These are phyloP conservation scores for Psammodynastes pulverulentus DNA, from an alignment of 2,113 vertebrate species.

Conservation along the genomic window DNA sequence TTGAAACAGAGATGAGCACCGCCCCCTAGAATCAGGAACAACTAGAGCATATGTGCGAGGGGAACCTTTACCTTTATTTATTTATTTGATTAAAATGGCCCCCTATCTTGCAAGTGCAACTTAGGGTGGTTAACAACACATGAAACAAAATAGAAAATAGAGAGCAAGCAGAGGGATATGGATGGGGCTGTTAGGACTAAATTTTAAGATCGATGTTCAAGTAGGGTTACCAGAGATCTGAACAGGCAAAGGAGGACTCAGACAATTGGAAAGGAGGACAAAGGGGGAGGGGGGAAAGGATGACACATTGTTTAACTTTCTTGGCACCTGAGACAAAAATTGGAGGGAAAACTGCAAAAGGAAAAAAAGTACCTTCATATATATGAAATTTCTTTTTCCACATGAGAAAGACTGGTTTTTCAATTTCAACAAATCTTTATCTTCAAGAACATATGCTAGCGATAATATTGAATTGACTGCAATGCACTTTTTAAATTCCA, in stretches of 20 bases:
- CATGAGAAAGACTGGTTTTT: not conserved
- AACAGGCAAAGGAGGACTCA: not conserved
- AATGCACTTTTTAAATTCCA: not conserved
- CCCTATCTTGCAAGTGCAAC: not conserved
- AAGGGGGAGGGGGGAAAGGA: not conserved
- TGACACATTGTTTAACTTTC: not conserved
- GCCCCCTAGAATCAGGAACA: no score
- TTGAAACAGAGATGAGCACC: no score
- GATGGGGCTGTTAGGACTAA: not conserved
- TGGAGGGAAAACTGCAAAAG: not conserved
- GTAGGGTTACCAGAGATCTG: not conserved
- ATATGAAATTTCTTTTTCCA: not conserved
- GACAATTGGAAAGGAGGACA: not conserved
- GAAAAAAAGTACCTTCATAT: not conserved
- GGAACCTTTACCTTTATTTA: no score
- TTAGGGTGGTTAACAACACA: not conserved
- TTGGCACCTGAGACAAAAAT: not conserved
- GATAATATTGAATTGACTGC: not conserved
- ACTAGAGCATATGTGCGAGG: no score
- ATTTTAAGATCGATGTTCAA: not conserved
- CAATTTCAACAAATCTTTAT: not conserved
- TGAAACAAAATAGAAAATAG: not conserved
- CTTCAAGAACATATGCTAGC: not conserved
- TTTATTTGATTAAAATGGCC: not conserved
- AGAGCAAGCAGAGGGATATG: not conserved